Base-by-base conservation (phyloP, 2,888 invertebrate genomes). In the Drosophila fungiperda region DNA sequence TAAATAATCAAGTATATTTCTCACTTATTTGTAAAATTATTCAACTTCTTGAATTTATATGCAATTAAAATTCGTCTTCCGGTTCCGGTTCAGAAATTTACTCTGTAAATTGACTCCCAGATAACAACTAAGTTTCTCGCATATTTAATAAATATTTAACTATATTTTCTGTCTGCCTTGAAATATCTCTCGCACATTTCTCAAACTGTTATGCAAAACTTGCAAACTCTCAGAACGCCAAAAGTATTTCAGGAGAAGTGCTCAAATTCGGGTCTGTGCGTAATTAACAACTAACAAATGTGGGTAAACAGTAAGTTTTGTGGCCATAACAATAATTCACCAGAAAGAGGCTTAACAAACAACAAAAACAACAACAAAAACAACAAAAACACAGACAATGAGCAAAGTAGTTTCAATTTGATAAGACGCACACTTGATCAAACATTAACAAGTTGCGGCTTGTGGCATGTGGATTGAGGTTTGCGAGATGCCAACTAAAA, bases 401-500 rank as follows among this genome's bases (percentile, higher is more conserved):
- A 36, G n/a, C 29, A 49, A 20, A 36, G 11, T 57, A 40, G 49
- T 52, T 74, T 48, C 29, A 57, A 54, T 65, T 66, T 57, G 52
- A 53, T 62, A 74, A 66, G 58, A 55, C 53, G 32, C 68, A 60
- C 73, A 67, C 70, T 84, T 80, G 73, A 87, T 83, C 78, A 83
- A 83, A 89, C 68, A 89, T 87, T 83, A 83, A 80, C 68, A 81
- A 73, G 67, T 80, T 58, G 23, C 7, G 20, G 15, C n/a, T 29
- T 20, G 9, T 42, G 53, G 9, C 17, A 72, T 57, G 23, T 1
- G 32, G 29, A 32, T n/a, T 23, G 20, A 32, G 53, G 11, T 20
- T 76, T 57, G 23, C 0, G 33, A 70, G 63, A 42, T 32, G 33
- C 54, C 40, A 52, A 26, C 57, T 42, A 58, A 50, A 76, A 76